Conservation (phyloP, 2,888 invertebrate genomes). For the Drosophila rellima region DNA sequence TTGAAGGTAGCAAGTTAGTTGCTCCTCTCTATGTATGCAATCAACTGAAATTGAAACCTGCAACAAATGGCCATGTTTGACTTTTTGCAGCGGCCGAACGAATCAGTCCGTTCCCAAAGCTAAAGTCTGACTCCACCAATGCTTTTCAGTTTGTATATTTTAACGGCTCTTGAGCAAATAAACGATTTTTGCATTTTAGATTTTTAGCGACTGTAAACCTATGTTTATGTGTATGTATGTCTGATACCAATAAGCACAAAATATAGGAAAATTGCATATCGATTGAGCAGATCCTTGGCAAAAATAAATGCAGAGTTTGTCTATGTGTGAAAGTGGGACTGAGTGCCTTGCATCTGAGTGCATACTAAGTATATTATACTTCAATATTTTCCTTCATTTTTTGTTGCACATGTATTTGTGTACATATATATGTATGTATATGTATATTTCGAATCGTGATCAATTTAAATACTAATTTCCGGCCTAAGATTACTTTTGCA, state of each 20-base stretch:
- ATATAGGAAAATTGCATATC: conserved; percentile 74
- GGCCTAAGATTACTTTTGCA: conserved; percentile 62
- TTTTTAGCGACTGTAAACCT: conserved; percentile 59
- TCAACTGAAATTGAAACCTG: conserved; percentile 79
- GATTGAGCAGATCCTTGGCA: conserved; percentile 52
- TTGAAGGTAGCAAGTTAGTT: conserved; percentile 52
- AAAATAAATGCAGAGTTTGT: conserved; percentile 41
- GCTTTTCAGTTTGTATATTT: conserved; percentile 65
- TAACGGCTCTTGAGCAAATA: conserved; percentile 78
- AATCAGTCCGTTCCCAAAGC: conserved; percentile 19
- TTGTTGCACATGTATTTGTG: conserved; percentile 3
- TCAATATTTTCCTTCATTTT: conserved; percentile 40
- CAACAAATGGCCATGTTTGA: conserved; percentile 77
- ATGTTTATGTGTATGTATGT: background rate
- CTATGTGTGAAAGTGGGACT: conserved; percentile 39
- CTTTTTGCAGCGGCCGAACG: conserved; percentile 67
- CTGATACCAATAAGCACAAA: conserved; percentile 50
- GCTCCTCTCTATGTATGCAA: conserved; percentile 59
- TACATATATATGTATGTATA: conserved; percentile 9
- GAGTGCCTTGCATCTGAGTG: conserved; percentile 21
- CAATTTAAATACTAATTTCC: conserved; percentile 64
- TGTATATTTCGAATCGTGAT: conserved; percentile 35
- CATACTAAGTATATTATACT: conserved; percentile 33
- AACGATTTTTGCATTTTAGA: conserved; percentile 80
- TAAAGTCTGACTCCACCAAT: conserved; percentile 6